Evolutionary conservation across 1,140 invertebrate species (phyloP), one percentile per base, ranked within the genome.

Genomic region (Conus betulinus): DNA sequence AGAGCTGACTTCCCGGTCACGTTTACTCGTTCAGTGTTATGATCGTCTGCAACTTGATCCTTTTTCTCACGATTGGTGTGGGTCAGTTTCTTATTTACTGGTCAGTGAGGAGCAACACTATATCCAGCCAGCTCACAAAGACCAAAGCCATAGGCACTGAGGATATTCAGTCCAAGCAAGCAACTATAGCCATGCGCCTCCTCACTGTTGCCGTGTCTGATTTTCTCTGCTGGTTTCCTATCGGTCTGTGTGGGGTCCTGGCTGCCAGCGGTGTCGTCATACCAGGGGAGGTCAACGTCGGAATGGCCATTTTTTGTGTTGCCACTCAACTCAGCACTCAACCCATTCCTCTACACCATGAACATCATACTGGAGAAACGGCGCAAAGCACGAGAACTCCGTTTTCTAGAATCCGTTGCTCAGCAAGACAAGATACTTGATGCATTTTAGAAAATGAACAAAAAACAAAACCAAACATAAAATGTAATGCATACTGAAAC

Each of bases 31-130:
- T 83, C 53, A 23, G 39, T 1, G 51, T 83, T 39, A 83, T 83
- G 39, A 53, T 83, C 53, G 15, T 83, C 2, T 23, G 27, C 15
- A 83, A 83, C 53, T 53, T 83, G 6, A 53, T 53, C 17, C 53
- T 52, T 11, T 83, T 83, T 53, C 5, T 83, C 23, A 15, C 52
- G 13, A 83, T 83, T 53, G 20, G 20, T 53, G 53, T 83, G 5
- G 81, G 81, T 7, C 81, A 83, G 81, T 11, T 52, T 2, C 53
- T 83, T 15, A 83, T 83, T n/a, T 83, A 83, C 15, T 83, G 52
- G 81, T 83, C 81, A 6, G 20, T 83, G 4, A 25, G 20, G 23
- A 53, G 25, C 39, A 83, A 52, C 39, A 53, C 27, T 23, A 83
- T 83, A 23, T 83, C 39, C n/a, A n/a, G 17, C 17, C 60, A 63